Conservation (phyloP, 2,113 vertebrate species). For the Camelus dromedarius region DNA sequence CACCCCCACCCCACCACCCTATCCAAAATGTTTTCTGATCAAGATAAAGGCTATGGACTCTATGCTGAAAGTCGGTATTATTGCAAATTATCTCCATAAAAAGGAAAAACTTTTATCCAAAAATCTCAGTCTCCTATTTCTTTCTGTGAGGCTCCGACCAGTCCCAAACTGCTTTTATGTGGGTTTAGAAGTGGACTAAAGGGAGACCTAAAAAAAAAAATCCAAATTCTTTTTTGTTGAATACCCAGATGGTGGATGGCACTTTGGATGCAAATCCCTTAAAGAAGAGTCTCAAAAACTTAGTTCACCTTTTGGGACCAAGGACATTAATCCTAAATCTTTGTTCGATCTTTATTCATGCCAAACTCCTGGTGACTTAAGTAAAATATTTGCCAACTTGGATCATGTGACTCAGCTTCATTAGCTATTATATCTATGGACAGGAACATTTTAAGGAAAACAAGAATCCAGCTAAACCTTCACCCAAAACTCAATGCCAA, state of each 20-base stretch:
- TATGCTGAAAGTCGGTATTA: conserved; percentile 75
- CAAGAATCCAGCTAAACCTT: conserved; percentile 42
- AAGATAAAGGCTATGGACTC: conserved; percentile 62
- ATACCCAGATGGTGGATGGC: background rate
- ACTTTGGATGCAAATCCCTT: conserved; percentile 46
- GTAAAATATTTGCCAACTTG: conserved; percentile 33
- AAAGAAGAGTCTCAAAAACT: conserved; percentile 37
- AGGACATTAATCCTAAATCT: conserved; percentile 44
- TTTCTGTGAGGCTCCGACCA: conserved; percentile 65
- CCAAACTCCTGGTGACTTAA: conserved; percentile 52
- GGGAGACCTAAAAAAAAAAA: conserved; percentile 40
- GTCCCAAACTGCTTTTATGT: conserved; percentile 68
- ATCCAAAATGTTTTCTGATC: conserved; percentile 72
- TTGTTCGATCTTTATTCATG: conserved; percentile 18
- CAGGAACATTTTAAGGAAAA: conserved; percentile 57
- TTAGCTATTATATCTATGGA: conserved; percentile 46
- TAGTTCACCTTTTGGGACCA: conserved; percentile 56
- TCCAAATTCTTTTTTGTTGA: background rate
- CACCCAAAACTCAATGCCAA: conserved; percentile 45
- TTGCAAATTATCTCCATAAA: conserved; percentile 77
- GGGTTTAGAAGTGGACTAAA: conserved; percentile 59
- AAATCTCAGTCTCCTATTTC: conserved; percentile 60
- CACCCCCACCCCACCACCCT: background rate
- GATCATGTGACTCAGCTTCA: background rate
- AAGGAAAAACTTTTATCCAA: conserved; percentile 65